Evolutionary conservation across 92 coral and sea anemone genomes (phyloP), one percentile per base, ranked within the genome.

Genomic region (Palythoa heliodiscus): DNA sequence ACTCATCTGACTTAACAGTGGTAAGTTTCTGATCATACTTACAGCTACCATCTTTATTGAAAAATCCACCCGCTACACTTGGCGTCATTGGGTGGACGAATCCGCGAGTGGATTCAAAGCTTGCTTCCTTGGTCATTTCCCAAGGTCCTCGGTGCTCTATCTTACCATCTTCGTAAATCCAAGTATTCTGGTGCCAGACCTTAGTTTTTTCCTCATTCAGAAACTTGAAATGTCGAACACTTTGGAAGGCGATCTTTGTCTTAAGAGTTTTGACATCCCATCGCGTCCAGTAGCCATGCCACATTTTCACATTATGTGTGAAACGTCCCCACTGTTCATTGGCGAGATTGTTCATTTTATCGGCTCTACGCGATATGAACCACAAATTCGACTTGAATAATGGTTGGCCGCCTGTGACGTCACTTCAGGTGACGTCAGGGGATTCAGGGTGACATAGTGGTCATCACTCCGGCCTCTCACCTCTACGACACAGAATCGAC

Each of bases 161-260:
- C 23, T 23, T 75, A 10, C 79, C 79, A 17, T 75, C 79, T 23
- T 24, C 60, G 39, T 75, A 75, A 4, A 20, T 25, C 79, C 79
- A 75, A 16, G 79, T 75, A 43, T 75, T 75, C 40, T 75, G 43
- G 63, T 75, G 79, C 79, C 79, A 75, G 53, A 75, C n/a, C 63
- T 75, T 75, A 54, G 79, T 23, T 48, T 52, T 52, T 7, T 37
- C 43, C 61, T 52, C 64, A 75, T 75, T 61, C 7, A 75, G 63
- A 40, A 75, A 75, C 39, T 75, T 75, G 20, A 75, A 75, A 48
- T 52, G 79, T 40, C 79, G 48, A 19, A 13, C 50, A 20, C 79
- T 75, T 7, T 35, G 61, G 64, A 75, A 75, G 11, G 79, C 40
- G 54, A 75, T 75, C 38, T 75, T 75, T 0, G 79, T 50, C 35